Evolutionary conservation across 2,113 vertebrate species (phyloP).

Genomic region (Antennarius striatus): DNA sequence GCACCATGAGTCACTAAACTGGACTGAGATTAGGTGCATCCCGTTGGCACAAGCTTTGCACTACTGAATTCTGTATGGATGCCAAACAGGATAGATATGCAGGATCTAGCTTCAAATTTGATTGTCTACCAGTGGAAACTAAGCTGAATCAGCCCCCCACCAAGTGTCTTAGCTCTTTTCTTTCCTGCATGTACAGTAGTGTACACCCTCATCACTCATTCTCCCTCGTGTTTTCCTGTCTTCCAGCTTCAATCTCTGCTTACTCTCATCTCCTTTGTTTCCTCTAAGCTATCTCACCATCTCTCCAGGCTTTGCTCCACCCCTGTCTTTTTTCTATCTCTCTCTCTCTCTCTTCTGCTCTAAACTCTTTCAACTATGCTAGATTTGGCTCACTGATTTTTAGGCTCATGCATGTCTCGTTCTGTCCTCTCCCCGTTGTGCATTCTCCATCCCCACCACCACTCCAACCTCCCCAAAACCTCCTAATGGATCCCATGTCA

Average conservation of each 20-base stretch:
- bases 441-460: constrained; percentile 34
- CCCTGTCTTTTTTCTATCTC: constrained; percentile 33
- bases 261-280: constrained; percentile 68
- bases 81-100: not conserved
- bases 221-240: constrained; percentile 63
- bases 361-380: constrained; percentile 49
- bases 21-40: constrained; percentile 14
- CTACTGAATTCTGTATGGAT: constrained; percentile 9
- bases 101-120: constrained; percentile 1
- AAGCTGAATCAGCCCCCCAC: constrained; percentile 60
- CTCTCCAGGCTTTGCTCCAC: constrained; percentile 62
- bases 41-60: constrained; percentile 26
- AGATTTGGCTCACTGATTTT: constrained; percentile 48
- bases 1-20: constrained; percentile 51
- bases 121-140: constrained; percentile 28
- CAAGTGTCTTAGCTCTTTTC: constrained; percentile 11
- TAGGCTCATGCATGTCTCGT: constrained; percentile 27
- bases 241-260: constrained; percentile 63
- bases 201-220: constrained; percentile 59
- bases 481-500: constrained; percentile 75
- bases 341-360: constrained; percentile 40
- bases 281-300: constrained; percentile 60
- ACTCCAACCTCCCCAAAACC: constrained; percentile 31
- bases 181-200: constrained; percentile 27
- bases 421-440: constrained; percentile 40